Conservation (phyloP, 2,888 invertebrate species). For the Ochropleura plecta region DNA sequence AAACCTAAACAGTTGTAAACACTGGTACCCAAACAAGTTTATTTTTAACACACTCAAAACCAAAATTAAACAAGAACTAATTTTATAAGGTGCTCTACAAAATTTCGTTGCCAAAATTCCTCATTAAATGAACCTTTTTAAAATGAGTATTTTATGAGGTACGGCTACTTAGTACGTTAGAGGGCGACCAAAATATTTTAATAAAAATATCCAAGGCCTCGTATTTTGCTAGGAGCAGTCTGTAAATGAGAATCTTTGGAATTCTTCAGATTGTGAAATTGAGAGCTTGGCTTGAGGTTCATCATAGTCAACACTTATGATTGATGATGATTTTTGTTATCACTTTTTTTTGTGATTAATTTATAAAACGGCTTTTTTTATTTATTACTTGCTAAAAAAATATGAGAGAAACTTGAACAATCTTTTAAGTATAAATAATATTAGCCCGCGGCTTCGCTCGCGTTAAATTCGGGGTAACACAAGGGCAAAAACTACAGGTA, state of each 20-base stretch:
- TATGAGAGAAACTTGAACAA: no score
- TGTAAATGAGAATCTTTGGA: conserved; percentile 40
- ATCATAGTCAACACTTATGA: neutral
- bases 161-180: conserved; percentile 2
- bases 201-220: conserved; percentile 25
- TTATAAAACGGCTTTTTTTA: no score
- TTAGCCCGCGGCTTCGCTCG: no score
- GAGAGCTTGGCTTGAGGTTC: neutral
- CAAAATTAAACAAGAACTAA: conserved; percentile 14
- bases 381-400: no score
- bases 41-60: neutral
- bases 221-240: conserved; percentile 12
- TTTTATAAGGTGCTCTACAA: neutral
- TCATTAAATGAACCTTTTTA: conserved; percentile 8
- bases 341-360: no score
- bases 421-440: no score
- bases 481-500: no score
- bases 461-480: no score
- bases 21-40: neutral
- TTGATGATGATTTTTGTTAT: no score
- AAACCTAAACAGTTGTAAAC: neutral
- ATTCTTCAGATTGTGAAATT: conserved; percentile 25
- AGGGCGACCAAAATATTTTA: conserved; percentile 37
- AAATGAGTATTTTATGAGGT: conserved; percentile 29
- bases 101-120: conserved; percentile 12